These are phyloP conservation scores for Hesperophylax magnus DNA, from an alignment of 1,140 invertebrate genomes.

Conservation along the genomic window DNA sequence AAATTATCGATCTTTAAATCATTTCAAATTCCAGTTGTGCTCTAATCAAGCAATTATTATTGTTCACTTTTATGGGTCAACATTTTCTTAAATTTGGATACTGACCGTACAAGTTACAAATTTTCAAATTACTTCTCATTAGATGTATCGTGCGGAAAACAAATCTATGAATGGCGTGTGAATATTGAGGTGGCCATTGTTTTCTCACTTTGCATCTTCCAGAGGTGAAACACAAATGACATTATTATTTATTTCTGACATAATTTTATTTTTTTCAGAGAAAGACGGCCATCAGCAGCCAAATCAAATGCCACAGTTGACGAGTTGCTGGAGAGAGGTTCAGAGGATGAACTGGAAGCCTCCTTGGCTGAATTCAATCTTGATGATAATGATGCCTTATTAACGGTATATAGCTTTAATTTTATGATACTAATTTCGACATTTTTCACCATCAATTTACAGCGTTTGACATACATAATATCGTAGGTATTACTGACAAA, in stretches of 20 bases:
- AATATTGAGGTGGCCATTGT: too few relatives aligned
- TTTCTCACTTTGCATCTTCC: too few relatives aligned
- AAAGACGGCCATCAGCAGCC: constrained; percentile 11
- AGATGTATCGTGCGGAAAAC: too few relatives aligned
- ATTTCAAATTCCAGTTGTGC: too few relatives aligned
- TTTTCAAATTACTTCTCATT: too few relatives aligned
- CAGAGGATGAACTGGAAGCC: constrained; percentile 26
- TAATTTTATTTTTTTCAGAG: constrained; percentile 6
- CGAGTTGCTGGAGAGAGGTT: not conserved
- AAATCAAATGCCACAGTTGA: constrained; percentile 7
- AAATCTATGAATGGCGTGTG: too few relatives aligned
- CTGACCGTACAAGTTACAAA: too few relatives aligned
- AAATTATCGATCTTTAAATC: not conserved
- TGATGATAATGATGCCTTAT: constrained; percentile 31
- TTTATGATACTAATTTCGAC: not conserved
- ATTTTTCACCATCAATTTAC: not conserved
- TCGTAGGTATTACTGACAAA: too few relatives aligned
- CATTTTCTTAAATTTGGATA: too few relatives aligned
- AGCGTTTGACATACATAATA: not conserved
- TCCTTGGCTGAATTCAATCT: constrained; percentile 34
- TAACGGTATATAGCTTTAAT: not conserved
- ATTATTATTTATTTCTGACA: not conserved
- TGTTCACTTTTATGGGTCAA: too few relatives aligned
- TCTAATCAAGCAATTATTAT: too few relatives aligned
- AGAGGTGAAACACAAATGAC: too few relatives aligned